Conservation (phyloP, 2,113 vertebrate genomes). For the Trichechus manatus region DNA sequence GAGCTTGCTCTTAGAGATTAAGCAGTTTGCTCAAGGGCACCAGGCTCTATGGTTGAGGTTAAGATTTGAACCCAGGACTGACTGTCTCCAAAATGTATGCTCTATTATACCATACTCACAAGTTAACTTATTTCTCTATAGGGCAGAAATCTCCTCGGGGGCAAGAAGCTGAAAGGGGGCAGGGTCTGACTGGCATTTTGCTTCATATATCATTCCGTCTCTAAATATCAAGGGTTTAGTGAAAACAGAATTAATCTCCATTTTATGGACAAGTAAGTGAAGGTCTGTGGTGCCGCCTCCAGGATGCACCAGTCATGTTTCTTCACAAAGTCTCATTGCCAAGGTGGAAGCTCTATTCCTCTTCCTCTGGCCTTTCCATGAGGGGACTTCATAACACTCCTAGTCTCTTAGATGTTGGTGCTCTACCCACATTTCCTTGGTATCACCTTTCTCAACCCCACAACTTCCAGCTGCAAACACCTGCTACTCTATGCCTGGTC, state of each 20-base stretch:
- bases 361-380: neutral
- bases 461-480: neutral
- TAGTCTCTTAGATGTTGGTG: neutral
- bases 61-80: constrained; percentile 20
- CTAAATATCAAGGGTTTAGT: neutral
- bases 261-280: neutral
- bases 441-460: neutral
- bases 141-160: neutral
- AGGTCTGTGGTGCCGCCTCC: neutral
- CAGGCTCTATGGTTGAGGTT: neutral
- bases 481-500: neutral
- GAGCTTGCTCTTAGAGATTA: neutral
- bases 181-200: neutral
- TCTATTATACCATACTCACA: neutral
- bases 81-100: neutral
- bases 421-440: neutral
- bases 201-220: neutral
- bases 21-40: neutral
- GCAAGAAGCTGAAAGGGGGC: neutral
- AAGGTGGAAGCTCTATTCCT: neutral
- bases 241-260: neutral
- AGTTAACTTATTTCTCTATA: neutral
- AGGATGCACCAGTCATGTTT: neutral
- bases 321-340: neutral
- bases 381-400: neutral